Evolutionary conservation across 1,140 invertebrate species (phyloP), one percentile per base, ranked within the genome.

Genomic region (Achroia grisella): DNA sequence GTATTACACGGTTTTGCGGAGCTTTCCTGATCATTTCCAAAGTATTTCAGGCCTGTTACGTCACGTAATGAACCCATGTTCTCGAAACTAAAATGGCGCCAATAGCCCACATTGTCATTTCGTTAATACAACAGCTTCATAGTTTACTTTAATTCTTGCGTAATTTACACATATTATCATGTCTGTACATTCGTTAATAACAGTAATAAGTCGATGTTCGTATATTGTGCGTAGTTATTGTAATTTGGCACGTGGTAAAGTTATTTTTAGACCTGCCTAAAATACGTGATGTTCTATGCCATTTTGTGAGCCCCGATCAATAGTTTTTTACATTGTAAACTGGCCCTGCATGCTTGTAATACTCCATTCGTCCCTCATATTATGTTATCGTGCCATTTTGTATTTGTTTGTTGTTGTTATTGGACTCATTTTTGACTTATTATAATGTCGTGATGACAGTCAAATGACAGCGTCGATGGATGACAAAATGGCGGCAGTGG

Each of bases 71-170:
- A 65, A 63, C 62, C 61, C 63, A 55, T 60, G 62, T 58, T 64
- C 56, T 37, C 50, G 46, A 83, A 84, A 81, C 64, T 73, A 87
- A 87, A 87, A 87, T 87, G 85, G 85, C 85, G 85, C 82, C 84
- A 87, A 86, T 66, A 64, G 68, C 63, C 62, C 69, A 68, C 65
- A 69, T 68, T 59, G 43, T 39, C 34, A 39, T 40, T 34, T 53
- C 31, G 17, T 23, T 23, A 23, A 23, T 23, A 6, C 6, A 3
- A 23, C 17, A 23, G 17, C 6, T 23, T 23, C 17, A 6, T 23
- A 3, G 6, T 23, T 23, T 23, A 23, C 6, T 23, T 23, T 23
- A 23, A 23, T 23, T 23, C 6, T 6, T 23, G 6, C 17, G 6
- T 23, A 23, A 23, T 23, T 23, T 23, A 2, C 6, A 6, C 6